Base-by-base conservation (phyloP, 1,140 invertebrate species). In the Drosophila mauritiana region DNA sequence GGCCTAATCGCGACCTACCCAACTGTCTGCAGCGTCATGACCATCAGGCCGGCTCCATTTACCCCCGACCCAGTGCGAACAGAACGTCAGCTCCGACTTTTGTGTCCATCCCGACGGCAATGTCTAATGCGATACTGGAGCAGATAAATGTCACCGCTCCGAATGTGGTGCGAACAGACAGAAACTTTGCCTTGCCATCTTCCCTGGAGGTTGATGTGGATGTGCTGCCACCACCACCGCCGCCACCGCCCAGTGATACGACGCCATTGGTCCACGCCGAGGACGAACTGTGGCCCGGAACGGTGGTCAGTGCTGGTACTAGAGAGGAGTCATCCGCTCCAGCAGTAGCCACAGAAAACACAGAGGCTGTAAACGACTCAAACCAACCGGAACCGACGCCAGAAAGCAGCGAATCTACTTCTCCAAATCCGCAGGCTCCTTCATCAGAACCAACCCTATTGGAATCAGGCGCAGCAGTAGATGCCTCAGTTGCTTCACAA, bases 1-100 rank as follows among this genome's bases (percentile, higher is more conserved):
- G 80, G 3, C n/a, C 65, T 43, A 77, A 51, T 48, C 73, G 81
- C 1, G 82, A 78, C 11, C 43, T 85, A 20, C 67, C 78, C n/a
- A 67, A 51, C 22, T 73, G 78, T 0, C 34, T 85, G 55, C 77
- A 78, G 8, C 82, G 81, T 7, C 53, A 58, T 0, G 62, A 72
- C 0, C 78, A 80, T 20, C 58, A 58, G 1, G 68, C 73, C 8
- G 22, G n/a, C 36, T 15, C 22, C 37, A 25, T 42, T 2, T 15
- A 25, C 11, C 12, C 12, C 20, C 37, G 34, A 8, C 31, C 4
- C 11, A 61, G 46, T 25, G 42, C 54, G 0, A 0, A 25, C 0
- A 31, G 31, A 8, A 15, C 43, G 11, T 36, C 40, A 3, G 69
- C 39, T 1, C 40, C 67, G 1, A 39, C 65, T 15, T 27, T 68